Evolutionary conservation across 2,113 vertebrate genomes (phyloP), one percentile per base, ranked within the genome.

Genomic region (Oriolus oriolus): DNA sequence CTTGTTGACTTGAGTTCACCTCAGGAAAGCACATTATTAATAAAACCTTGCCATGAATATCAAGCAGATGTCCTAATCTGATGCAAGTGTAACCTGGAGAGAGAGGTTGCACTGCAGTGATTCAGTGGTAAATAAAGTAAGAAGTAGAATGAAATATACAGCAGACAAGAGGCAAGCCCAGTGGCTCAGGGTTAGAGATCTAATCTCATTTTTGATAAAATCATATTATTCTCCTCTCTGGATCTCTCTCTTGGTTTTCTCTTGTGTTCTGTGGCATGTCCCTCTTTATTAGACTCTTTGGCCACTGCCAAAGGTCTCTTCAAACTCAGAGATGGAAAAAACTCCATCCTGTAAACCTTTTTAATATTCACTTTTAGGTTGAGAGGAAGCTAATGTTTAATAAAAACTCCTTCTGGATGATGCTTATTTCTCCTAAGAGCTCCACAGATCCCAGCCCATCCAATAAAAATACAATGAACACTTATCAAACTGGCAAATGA

Each of bases 41-140:
- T 73, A 66, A 92, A 96, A 77, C 50, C 20, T 37, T 83, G 24
- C 30, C 19, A 9, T 54, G 47, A 92, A 66, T 80, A 50, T 39
- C 60, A 78, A 78, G 73, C 83, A 92, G 54, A 56, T 92, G 39
- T 42, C 33, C 79, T 86, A 70, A 86, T 66, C 45, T 75, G 60
- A 47, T 70, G 65, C 53, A 77, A 65, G 16, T 10, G 11, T 61
- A 83, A 73, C 63, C 59, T 87, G 54, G 37, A 77, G 75, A 83
- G 44, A 59, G 71, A 61, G 68, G 18, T 7, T 89, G 49, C 17
- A 26, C 66, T 65, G 31, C 37, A 89, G n/a, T 54, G 39, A 52
- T 79, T 88, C 61, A 44, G 47, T 70, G 39, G 30, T 63, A 84
- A 87, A 75, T 75, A 30, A 70, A 30, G 26, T 33, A 77, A 77